Conservation (phyloP, 2,888 invertebrate species). For the Matsumyia berberina region DNA sequence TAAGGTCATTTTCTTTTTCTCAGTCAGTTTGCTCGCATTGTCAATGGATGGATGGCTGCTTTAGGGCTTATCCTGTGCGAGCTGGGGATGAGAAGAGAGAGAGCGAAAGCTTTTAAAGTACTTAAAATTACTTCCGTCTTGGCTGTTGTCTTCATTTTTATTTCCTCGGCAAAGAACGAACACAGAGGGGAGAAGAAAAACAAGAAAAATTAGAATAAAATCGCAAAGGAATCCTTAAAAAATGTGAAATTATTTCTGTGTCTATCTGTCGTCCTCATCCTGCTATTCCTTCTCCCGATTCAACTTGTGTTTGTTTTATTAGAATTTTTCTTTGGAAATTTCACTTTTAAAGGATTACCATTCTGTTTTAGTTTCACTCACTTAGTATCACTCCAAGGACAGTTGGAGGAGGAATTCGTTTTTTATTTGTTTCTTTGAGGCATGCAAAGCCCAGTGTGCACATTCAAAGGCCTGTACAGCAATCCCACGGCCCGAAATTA, state of each 20-base stretch:
- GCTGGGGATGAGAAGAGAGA: not conserved
- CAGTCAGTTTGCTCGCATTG: slow-evolving; percentile 26
- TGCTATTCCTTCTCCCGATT: not conserved
- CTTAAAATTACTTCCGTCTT: slow-evolving; percentile 70
- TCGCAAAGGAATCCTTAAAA: slow-evolving; percentile 60
- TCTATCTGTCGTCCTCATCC: not conserved
- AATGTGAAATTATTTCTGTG: slow-evolving; percentile 56
- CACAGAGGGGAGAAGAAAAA: slow-evolving; percentile 12
- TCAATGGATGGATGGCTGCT: slow-evolving; percentile 10
- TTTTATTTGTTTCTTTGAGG: slow-evolving; percentile 40
- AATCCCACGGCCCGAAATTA: slow-evolving; percentile 48
- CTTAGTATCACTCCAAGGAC: slow-evolving; percentile 59
- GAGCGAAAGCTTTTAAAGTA: slow-evolving; percentile 64
- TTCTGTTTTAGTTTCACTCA: slow-evolving; percentile 44
- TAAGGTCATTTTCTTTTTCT: slow-evolving; percentile 48
- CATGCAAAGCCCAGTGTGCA: slow-evolving; percentile 49
- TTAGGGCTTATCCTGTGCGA: slow-evolving; percentile 12
- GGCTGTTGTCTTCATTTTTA: slow-evolving; percentile 66
- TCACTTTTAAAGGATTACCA: slow-evolving; percentile 69
- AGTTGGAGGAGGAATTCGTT: slow-evolving; percentile 28
- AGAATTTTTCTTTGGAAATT: slow-evolving; percentile 60
- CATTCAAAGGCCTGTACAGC: slow-evolving; percentile 17
- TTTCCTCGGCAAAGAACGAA: slow-evolving; percentile 54
- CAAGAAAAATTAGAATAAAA: slow-evolving; percentile 37
- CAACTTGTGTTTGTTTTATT: slow-evolving; percentile 49